Base-by-base conservation (phyloP, 2,797 vertebrate genomes). In the Cossypha caffra region DNA sequence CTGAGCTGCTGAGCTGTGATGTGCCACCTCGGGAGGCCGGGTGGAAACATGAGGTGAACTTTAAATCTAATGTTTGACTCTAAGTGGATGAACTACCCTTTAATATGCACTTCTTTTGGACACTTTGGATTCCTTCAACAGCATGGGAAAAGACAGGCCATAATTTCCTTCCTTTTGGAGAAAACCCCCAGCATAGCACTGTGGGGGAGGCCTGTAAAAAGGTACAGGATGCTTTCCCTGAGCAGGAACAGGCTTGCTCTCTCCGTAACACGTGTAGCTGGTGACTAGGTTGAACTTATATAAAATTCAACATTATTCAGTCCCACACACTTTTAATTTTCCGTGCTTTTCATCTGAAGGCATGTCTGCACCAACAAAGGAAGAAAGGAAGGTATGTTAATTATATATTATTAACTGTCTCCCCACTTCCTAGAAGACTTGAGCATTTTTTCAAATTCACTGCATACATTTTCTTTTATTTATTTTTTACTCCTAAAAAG, bases 351-450 rank as follows among this genome's bases (percentile, higher is more conserved):
- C 63, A 62, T 86, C 61, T 90, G 54, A 87, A 91, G 75, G 37
- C 48, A 31, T 7, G 61, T 67, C 87, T 91, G 57, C 23, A 58
- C 38, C 80, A 57, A 81, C 73, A 79, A 75, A 40, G 55, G 54
- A 77, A 86, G 82, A 74, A 81, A 86, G 78, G 62, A 78, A 37
- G 57, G 51, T 75, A 76, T 73, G 91, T 81, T 96, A 94, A 95
- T 96, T 95, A 86, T 38, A 69, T 78, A 75, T 62, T 90, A 83
- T 55, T 83, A 83, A 42, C 91, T 75, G 68, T 86, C 88, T 95
- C 90, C 73, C 69, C 28, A 75, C 73, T 95, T 94, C 82, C 76
- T 83, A 69, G 51, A 69, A 88, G 79, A 77, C 33, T 63, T 35
- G n/a, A 84, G 40, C 45, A 20, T 43, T 91, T 75, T 31, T 29